Evolutionary conservation across 2,113 vertebrate genomes (phyloP).

Genomic region (Podarcis muralis): DNA sequence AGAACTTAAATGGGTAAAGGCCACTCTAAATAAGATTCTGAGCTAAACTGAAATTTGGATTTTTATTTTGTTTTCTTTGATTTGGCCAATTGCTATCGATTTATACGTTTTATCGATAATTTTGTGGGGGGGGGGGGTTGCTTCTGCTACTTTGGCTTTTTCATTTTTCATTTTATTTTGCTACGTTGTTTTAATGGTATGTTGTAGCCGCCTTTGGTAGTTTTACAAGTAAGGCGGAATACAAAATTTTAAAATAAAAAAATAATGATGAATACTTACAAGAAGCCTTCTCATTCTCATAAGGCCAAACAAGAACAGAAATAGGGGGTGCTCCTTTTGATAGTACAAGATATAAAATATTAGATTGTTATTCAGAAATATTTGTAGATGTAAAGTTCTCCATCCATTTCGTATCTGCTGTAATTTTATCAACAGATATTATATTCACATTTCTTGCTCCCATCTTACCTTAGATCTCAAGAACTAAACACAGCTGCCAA

Average conservation of each 20-base stretch:
- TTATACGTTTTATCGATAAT: background rate
- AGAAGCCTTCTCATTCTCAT: background rate
- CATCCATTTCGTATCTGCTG: background rate
- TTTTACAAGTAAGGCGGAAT: background rate
- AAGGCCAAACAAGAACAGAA: conserved; percentile 14
- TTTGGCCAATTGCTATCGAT: background rate
- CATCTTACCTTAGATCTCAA: background rate
- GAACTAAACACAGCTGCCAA: background rate
- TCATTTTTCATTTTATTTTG: background rate
- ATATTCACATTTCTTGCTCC: background rate
- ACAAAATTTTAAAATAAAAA: background rate
- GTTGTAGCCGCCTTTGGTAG: background rate
- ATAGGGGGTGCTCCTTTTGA: background rate
- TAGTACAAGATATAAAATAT: conserved; percentile 13
- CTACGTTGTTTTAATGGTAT: background rate
- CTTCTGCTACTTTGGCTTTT: background rate
- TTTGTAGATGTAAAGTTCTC: background rate
- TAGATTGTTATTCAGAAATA: background rate
- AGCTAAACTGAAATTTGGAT: background rate
- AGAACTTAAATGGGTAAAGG: background rate
- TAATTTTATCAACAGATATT: background rate
- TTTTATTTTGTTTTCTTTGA: background rate
- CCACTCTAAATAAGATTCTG: background rate
- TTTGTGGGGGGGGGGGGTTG: background rate
- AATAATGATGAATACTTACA: conserved; percentile 3